Evolutionary conservation across 2,797 vertebrate genomes (phyloP).

Genomic region (Liparis tanakae): DNA sequence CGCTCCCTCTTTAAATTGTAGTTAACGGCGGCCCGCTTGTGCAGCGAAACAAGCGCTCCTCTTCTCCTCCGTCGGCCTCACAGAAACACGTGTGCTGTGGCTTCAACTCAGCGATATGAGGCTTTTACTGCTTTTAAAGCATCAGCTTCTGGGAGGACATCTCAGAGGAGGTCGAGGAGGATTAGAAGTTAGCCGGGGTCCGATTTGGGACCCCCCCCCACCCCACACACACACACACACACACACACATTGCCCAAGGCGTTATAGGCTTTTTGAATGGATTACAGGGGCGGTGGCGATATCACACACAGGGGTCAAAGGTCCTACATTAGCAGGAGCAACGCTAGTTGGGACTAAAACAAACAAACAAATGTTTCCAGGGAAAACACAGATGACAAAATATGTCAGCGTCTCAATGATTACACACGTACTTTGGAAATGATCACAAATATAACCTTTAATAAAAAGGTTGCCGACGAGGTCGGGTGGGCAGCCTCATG

Average conservation of each 20-base stretch:
- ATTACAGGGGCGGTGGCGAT: constrained; percentile 50
- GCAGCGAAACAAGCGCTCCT: constrained; percentile 1
- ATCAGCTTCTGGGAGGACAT: constrained; percentile 31
- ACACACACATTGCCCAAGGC: no score
- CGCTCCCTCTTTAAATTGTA: not conserved
- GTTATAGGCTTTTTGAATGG: constrained; percentile 57
- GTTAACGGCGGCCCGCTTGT: constrained; percentile 20
- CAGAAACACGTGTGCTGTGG: constrained; percentile 30
- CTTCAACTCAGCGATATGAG: constrained; percentile 35
- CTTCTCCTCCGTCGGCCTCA: constrained; percentile 11
- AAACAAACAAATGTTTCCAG: constrained; percentile 1
- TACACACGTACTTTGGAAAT: not conserved
- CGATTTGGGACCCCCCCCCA: not conserved
- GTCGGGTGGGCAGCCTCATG: not conserved
- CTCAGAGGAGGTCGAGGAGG: constrained; percentile 48
- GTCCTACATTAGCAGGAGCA: constrained; percentile 52
- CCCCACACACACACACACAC: no score
- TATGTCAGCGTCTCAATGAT: not conserved
- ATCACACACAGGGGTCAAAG: constrained; percentile 23
- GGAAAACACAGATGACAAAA: constrained; percentile 16
- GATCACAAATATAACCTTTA: not conserved
- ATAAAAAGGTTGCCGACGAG: not conserved
- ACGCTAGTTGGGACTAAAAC: constrained; percentile 1
- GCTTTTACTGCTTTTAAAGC: constrained; percentile 47
- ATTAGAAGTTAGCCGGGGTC: constrained; percentile 38